These are phyloP conservation scores for Synergus japonicus DNA, from an alignment of 2,888 invertebrate species.

Conservation along the genomic window DNA sequence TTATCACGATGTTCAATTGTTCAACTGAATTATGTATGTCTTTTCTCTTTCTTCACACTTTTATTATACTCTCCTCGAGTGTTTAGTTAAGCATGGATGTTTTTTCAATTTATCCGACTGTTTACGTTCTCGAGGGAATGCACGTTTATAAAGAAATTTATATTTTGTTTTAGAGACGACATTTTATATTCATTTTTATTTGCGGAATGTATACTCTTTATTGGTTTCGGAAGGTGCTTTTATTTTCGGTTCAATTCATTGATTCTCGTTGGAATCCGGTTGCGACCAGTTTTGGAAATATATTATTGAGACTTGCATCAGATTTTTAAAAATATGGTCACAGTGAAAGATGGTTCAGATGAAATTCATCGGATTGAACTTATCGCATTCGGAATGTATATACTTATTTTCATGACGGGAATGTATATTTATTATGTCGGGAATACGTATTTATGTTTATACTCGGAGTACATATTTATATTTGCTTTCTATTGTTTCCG, in stretches of 20 bases:
- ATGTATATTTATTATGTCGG: not conserved
- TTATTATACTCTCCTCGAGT: slow-evolving; percentile 24
- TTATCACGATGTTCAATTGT: not conserved
- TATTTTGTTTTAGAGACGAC: not conserved
- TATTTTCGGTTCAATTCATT: not conserved
- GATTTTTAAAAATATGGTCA: too few species aligned
- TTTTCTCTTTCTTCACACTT: slow-evolving; percentile 26
- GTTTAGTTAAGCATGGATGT: slow-evolving; percentile 40
- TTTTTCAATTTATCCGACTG: slow-evolving; percentile 30
- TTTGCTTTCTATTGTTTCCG: not conserved
- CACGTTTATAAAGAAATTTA: not conserved
- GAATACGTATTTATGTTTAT: not conserved
- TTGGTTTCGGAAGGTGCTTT: not conserved
- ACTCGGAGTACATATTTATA: not conserved
- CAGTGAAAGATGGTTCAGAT: too few species aligned
- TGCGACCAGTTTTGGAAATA: too few species aligned
- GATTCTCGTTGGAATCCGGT: too few species aligned
- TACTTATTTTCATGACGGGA: not conserved
- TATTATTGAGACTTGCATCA: too few species aligned
- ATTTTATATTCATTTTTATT: not conserved
- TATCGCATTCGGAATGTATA: not conserved
- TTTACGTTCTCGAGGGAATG: slow-evolving; percentile 10
- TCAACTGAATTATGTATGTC: slow-evolving; percentile 19
- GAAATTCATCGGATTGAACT: too few species aligned
- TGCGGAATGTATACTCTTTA: not conserved